phyloP scores from a whole-genome alignment of 2,113 vertebrate species.

The Calonectris borealis region DNA sequence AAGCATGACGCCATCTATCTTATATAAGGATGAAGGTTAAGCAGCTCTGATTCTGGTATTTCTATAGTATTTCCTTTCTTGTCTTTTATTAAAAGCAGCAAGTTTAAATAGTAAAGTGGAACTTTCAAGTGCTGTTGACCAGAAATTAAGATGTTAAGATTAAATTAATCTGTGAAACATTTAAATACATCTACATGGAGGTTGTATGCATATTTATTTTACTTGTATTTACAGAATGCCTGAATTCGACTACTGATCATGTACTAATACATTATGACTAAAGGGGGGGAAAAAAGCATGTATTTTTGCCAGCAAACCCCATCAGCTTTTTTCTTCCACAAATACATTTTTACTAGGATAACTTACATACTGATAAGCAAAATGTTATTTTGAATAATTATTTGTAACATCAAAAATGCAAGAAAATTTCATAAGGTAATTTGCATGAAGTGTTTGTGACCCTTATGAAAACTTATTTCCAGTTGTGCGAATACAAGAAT shows the following conservation, averaged over 20 bases:
- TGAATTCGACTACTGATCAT: background rate
- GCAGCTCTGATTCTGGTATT: background rate
- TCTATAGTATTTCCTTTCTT: background rate
- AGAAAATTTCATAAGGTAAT: background rate
- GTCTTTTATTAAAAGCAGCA: background rate
- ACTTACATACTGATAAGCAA: background rate
- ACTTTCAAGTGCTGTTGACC: background rate
- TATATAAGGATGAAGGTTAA: background rate
- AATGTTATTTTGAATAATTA: background rate
- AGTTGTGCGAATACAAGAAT: background rate
- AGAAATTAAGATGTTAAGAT: background rate
- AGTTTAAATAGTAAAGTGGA: background rate
- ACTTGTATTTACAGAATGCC: background rate
- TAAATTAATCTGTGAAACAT: background rate
- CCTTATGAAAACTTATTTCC: background rate
- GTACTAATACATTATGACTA: background rate
- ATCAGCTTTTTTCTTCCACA: background rate
- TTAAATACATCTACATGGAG: background rate
- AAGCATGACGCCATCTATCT: background rate
- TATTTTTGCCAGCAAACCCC: background rate
- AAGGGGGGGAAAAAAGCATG: background rate
- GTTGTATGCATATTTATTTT: background rate
- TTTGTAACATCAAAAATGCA: background rate
- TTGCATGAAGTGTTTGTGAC: background rate
- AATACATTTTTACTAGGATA: background rate